These are phyloP conservation scores for Linurgus olivaceus DNA, from an alignment of 2,797 vertebrate genomes.

Conservation along the genomic window DNA sequence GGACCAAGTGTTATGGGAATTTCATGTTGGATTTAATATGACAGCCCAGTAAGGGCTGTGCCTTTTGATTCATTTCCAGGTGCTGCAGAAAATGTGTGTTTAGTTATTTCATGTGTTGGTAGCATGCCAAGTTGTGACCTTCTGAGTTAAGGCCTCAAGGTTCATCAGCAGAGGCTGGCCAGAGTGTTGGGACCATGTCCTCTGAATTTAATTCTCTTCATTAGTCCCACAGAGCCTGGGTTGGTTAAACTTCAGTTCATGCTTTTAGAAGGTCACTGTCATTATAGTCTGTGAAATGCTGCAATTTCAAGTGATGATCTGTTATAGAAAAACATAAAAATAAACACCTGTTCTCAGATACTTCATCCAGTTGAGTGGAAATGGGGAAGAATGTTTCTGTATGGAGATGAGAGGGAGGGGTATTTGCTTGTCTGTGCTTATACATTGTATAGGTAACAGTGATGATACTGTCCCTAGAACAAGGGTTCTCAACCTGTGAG, in stretches of 20 bases:
- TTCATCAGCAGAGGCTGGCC: background rate
- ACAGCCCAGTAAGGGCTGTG: constrained; percentile 13
- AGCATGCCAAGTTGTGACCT: background rate
- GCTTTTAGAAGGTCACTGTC: background rate
- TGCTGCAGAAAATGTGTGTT: constrained; percentile 27
- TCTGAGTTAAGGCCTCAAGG: background rate
- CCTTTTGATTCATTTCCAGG: constrained; percentile 43
- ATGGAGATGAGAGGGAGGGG: background rate
- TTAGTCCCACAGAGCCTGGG: constrained; percentile 9
- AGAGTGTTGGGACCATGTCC: background rate
- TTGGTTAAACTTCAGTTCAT: background rate
- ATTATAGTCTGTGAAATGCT: background rate
- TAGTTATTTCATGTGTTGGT: background rate
- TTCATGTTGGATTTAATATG: background rate
- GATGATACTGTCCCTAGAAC: background rate
- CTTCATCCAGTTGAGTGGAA: background rate
- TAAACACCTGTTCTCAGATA: constrained; percentile 1
- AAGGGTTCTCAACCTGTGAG: constrained; percentile 56
- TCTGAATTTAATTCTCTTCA: background rate
- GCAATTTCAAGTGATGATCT: background rate
- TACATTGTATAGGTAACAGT: background rate
- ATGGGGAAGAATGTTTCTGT: background rate
- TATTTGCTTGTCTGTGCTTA: background rate
- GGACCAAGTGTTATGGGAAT: background rate
- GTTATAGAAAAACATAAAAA: background rate